Base-by-base conservation (phyloP, 2,797 vertebrate species). In the Sarcoramphus papa region DNA sequence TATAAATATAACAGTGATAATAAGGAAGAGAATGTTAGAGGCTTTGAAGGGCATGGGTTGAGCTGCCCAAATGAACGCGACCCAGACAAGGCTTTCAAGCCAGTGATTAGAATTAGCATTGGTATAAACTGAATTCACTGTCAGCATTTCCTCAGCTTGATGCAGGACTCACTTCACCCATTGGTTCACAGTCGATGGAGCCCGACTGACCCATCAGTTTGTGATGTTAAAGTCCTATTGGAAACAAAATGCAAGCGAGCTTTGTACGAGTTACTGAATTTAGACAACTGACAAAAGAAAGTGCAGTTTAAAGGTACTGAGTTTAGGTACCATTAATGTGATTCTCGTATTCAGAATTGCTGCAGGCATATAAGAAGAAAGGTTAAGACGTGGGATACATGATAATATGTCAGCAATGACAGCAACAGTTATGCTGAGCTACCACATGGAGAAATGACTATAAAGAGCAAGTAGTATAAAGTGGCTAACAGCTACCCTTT, bases 11-110 rank as follows among this genome's bases (percentile, higher is more conserved):
- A 96, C 90, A 91, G 62, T 93, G 95, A 91, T 98, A 98, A 97
- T 98, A 94, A 60, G 68, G 95, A 98, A 98, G 97, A 98, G 97
- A 98, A 98, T 93, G 84, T 93, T 97, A 97, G 97, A 95, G 92
- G 94, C 82, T 70, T 88, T 92, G 96, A 97, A 96, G 84, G 96
- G 91, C 64, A 85, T 84, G 79, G 76, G 90, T 97, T 97, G 74
- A 93, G 88, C 88, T 94, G 92, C 87, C 97, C 95, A 94, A 92
- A 81, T 96, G 80, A 98, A 95, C 90, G 75, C 92, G 97, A 98
- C 98, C 98, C 98, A 99, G 99, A 99, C 99, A 99, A 99, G 99
- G 99, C 99, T 99, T 99, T 99, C 97, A 96, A 96, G 92, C 93
- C 97, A 97, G 82, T 68, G 47, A 90, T 92, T 87, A 69, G 76